A percentile compares a stretch with the other conserved stretches of the same genome.
Evolutionary conservation across 37 sponge, comb jelly and placozoan genomes (phyloP).

Genomic region (Cliona cf. orientalis): DNA sequence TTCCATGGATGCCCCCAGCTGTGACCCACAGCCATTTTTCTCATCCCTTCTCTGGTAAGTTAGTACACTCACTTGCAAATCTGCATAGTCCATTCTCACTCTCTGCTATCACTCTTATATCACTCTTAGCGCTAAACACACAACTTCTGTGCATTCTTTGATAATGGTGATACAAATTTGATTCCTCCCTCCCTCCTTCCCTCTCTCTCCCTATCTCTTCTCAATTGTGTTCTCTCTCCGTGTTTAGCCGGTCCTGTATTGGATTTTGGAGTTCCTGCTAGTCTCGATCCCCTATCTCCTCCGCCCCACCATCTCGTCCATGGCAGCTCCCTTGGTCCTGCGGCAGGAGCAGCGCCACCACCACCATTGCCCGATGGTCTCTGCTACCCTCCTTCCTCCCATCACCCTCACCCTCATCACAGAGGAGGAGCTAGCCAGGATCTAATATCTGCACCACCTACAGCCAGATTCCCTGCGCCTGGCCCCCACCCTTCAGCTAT

Average conservation of each 20-base stretch:
- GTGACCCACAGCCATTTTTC: too few species aligned
- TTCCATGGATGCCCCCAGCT: constrained; percentile 20
- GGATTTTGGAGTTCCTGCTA: background rate
- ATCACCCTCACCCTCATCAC: background rate
- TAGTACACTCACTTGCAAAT: too few species aligned
- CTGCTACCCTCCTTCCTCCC: background rate
- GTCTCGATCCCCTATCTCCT: background rate
- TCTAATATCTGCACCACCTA: too few species aligned
- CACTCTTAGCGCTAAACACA: too few species aligned
- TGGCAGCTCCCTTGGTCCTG: background rate
- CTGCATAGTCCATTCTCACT: too few species aligned
- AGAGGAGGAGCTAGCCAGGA: too few species aligned
- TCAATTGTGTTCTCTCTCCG: background rate
- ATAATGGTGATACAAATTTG: too few species aligned
- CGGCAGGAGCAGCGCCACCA: background rate
- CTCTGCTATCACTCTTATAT: too few species aligned
- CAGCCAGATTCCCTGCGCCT: too few species aligned
- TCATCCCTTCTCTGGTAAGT: too few species aligned
- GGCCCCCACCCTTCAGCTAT: too few species aligned
- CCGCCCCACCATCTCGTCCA: constrained; percentile 10
- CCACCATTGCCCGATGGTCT: background rate
- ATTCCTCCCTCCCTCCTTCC: background rate
- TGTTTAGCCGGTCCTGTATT: background rate
- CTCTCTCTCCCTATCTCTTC: background rate
- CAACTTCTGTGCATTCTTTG: too few species aligned